These are phyloP conservation scores for Drosophila athabasca DNA, from an alignment of 1,140 invertebrate species.

Conservation along the genomic window DNA sequence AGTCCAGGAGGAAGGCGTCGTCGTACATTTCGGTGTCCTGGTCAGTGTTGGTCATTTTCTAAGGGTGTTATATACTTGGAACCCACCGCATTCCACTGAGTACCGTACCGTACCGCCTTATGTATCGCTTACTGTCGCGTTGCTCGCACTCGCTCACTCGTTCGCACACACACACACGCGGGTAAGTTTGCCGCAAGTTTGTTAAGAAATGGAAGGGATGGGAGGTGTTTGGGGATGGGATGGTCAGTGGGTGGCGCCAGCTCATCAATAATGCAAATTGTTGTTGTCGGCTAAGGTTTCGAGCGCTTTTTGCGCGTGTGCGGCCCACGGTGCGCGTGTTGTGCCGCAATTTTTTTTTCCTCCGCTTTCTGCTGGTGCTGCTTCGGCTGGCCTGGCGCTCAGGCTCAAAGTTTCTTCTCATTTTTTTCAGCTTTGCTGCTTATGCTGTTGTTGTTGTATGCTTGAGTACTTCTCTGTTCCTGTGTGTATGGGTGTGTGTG, in stretches of 20 bases:
- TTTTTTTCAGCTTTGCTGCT: slow-evolving; percentile 73
- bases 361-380: slow-evolving; percentile 63
- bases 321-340: slow-evolving; percentile 72
- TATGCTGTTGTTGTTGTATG: slow-evolving; percentile 54
- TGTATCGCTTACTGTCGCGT: slow-evolving; percentile 18
- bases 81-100: slow-evolving; percentile 2
- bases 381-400: slow-evolving; percentile 68
- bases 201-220: slow-evolving; percentile 64
- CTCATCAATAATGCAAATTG: slow-evolving; percentile 82
- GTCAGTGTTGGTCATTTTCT: slow-evolving; percentile 81
- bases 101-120: slow-evolving; percentile 1
- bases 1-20: slow-evolving; percentile 30
- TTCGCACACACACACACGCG: slow-evolving; percentile 33
- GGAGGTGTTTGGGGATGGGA: neutral
- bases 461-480: slow-evolving; percentile 74
- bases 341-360: slow-evolving; percentile 74
- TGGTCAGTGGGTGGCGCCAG: slow-evolving; percentile 23
- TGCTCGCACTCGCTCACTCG: slow-evolving; percentile 14
- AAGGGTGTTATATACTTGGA: slow-evolving; percentile 76
- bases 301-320: slow-evolving; percentile 36
- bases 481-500: slow-evolving; percentile 4
- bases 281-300: slow-evolving; percentile 66
- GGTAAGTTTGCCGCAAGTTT: slow-evolving; percentile 63
- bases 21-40: slow-evolving; percentile 53
- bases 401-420: slow-evolving; percentile 78